Evolutionary conservation across 2,797 vertebrate species (phyloP).

Genomic region (Crocidura indochinensis): DNA sequence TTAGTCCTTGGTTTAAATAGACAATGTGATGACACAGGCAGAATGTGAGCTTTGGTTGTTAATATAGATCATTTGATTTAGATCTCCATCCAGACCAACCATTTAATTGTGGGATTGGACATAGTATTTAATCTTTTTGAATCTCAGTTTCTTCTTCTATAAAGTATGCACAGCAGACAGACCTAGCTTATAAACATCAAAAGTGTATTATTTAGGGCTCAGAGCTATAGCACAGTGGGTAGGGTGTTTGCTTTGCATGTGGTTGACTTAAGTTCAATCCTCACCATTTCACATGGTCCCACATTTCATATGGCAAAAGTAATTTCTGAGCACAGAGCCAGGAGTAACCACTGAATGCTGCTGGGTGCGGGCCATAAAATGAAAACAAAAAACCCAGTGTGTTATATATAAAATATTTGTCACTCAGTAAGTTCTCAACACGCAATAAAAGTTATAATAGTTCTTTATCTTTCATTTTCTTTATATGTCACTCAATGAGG

Average conservation of each 20-base stretch:
- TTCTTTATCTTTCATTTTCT: conserved; percentile 39
- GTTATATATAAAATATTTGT: background rate
- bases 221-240: too few species aligned
- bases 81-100: background rate
- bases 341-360: too few species aligned
- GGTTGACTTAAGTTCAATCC: too few species aligned
- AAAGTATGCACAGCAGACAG: background rate
- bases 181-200: background rate
- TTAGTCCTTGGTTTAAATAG: background rate
- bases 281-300: too few species aligned
- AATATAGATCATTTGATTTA: background rate
- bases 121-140: conserved; percentile 13
- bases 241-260: too few species aligned
- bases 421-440: background rate
- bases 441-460: background rate
- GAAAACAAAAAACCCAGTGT: too few species aligned
- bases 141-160: conserved; percentile 37
- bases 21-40: background rate
- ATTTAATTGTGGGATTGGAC: background rate
- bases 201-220: background rate
- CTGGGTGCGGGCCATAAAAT: too few species aligned
- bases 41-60: background rate
- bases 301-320: too few species aligned
- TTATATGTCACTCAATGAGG: conserved; percentile 28
- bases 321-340: too few species aligned